A percentile compares a stretch with the other conserved stretches of the same genome.
Conservation (phyloP, 2,888 invertebrate species). For the Podabrus alpinus region DNA sequence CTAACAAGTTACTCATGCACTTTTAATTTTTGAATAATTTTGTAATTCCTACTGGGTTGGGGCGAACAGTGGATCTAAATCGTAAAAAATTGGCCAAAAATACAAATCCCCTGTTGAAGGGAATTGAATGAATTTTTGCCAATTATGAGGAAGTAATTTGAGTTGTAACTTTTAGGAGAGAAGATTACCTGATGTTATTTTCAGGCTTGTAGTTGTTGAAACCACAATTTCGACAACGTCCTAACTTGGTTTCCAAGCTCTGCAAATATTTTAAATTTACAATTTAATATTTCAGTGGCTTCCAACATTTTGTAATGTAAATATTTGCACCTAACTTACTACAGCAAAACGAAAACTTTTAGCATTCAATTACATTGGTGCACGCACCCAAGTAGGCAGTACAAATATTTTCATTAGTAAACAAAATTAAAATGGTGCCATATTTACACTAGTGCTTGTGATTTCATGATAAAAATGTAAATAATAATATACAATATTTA, state of each 20-base stretch:
- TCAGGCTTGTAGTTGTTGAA: conserved; percentile 25
- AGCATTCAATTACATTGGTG: not conserved
- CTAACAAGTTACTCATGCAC: not conserved
- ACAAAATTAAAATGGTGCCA: not conserved
- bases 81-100: no score
- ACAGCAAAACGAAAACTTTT: not conserved
- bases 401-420: not conserved
- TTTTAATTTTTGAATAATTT: no score
- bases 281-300: not conserved
- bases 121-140: no score
- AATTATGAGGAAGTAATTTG: not conserved
- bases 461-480: not conserved
- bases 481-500: not conserved
- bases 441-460: not conserved
- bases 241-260: conserved; percentile 42
- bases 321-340: not conserved
- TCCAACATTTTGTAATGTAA: not conserved
- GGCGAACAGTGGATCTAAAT: no score
- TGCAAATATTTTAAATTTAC: conserved; percentile 28
- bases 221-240: conserved; percentile 36
- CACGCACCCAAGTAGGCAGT: not conserved
- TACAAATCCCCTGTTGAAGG: no score
- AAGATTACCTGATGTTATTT: conserved; percentile 16
- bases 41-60: no score
- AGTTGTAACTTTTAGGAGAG: not conserved